Conservation (phyloP, 1,140 invertebrate genomes). For the Monomorium pharaonis region DNA sequence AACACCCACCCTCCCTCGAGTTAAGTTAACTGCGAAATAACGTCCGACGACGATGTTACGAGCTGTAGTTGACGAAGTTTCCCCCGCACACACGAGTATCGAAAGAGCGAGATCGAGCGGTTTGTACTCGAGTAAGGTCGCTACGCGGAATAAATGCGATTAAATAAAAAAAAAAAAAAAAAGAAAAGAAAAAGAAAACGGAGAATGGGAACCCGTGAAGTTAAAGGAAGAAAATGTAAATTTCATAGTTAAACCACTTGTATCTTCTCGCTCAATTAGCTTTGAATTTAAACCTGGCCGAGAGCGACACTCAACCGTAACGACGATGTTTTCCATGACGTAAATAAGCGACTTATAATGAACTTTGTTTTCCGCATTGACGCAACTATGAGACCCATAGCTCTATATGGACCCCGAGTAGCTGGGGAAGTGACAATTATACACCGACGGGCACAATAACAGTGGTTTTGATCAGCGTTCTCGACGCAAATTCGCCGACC, state of each 20-base stretch:
- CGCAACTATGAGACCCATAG: not conserved
- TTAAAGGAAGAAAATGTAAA: not conserved
- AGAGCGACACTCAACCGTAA: not conserved
- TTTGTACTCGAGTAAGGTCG: not conserved
- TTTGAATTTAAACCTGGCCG: not conserved
- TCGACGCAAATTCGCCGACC: not conserved
- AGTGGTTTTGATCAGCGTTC: not conserved
- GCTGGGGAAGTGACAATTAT: not conserved
- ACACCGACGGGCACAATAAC: not conserved
- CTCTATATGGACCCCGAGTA: not conserved
- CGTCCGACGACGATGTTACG: constrained; percentile 46
- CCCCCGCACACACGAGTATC: constrained; percentile 8
- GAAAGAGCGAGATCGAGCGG: not conserved
- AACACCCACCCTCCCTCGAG: not conserved
- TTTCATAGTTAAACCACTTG: not conserved
- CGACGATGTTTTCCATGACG: not conserved
- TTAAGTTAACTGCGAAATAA: constrained; percentile 64
- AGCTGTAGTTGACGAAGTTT: constrained; percentile 27
- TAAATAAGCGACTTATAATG: not conserved
- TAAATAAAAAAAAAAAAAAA: not conserved
- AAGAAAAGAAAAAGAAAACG: not conserved
- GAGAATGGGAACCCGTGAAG: not conserved
- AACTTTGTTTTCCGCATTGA: not conserved
- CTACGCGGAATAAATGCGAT: not conserved
- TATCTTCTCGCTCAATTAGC: not conserved